phyloP scores from a whole-genome alignment of 2,888 invertebrate species.

The Orthosia gracilis region DNA sequence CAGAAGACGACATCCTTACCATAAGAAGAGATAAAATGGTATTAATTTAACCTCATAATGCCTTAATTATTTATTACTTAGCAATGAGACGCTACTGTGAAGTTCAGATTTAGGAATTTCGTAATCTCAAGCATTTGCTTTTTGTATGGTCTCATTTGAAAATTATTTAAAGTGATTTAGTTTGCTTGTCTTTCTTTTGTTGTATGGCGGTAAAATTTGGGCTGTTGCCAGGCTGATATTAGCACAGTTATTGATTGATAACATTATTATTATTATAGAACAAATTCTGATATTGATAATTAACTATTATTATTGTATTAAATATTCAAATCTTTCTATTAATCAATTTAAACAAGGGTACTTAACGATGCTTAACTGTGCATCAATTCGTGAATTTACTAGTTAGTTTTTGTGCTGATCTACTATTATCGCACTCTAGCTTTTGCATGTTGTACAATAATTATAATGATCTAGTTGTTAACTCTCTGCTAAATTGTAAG shows the following conservation, averaged over 20 bases:
- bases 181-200: neutral
- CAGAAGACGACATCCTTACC: constrained; percentile 87
- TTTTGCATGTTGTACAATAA: constrained; percentile 11
- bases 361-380: constrained; percentile 5
- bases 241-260: neutral
- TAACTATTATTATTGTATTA: neutral
- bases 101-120: constrained; percentile 14
- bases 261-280: neutral
- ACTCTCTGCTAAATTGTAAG: neutral
- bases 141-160: constrained; percentile 44
- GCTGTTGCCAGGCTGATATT: neutral
- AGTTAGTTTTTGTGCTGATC: neutral
- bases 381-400: neutral
- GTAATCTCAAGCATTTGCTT: constrained; percentile 51
- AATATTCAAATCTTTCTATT: neutral
- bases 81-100: constrained; percentile 39
- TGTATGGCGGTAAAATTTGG: neutral
- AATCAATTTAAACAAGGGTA: constrained; percentile 10
- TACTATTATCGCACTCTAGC: neutral
- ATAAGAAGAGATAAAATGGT: constrained; percentile 85
- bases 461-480: neutral
- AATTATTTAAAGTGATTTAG: constrained; percentile 17
- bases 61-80: constrained; percentile 46
- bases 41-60: constrained; percentile 11
- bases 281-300: neutral